Base-by-base conservation (phyloP, 2,888 invertebrate genomes). In the Gonocerus acuteangulatus region DNA sequence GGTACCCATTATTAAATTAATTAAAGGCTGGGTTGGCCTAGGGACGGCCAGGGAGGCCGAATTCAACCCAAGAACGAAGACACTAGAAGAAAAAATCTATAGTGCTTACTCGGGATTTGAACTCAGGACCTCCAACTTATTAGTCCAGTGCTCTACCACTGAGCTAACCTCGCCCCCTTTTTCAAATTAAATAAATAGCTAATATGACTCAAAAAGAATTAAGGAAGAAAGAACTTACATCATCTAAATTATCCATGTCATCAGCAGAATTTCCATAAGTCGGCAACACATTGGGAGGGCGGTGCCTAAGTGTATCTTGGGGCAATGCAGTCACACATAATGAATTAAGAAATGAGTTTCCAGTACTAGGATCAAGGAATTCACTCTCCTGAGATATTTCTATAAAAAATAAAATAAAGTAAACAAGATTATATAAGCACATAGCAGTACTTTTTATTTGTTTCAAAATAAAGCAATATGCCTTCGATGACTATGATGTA, bases 161-260 rank as follows among this genome's bases (percentile, higher is more conserved):
- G n/a, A n/a, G n/a, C n/a, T n/a, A n/a, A n/a, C n/a, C n/a, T n/a
- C n/a, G n/a, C n/a, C n/a, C n/a, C n/a, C n/a, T n/a, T n/a, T n/a
- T n/a, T n/a, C n/a, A n/a, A n/a, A n/a, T n/a, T n/a, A n/a, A n/a
- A n/a, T n/a, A n/a, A n/a, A n/a, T n/a, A n/a, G n/a, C n/a, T n/a
- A n/a, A n/a, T n/a, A n/a, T n/a, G n/a, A n/a, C n/a, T n/a, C n/a
- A n/a, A n/a, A n/a, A n/a, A n/a, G n/a, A n/a, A n/a, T n/a, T n/a
- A n/a, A n/a, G n/a, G n/a, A n/a, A n/a, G n/a, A n/a, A n/a, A n/a
- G 18, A 42, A 27, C 62, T 62, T 79, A 93, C 92, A 77, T 94
- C 93, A 75, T 94, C 91, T 61, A 95, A 75, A 74, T 94, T 95
- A 76, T 95, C 95, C 75, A 91, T 82, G 73, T 91, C 90, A 0